These are phyloP conservation scores for Artibeus jamaicensis DNA, from an alignment of 2,797 vertebrate species.

Conservation along the genomic window DNA sequence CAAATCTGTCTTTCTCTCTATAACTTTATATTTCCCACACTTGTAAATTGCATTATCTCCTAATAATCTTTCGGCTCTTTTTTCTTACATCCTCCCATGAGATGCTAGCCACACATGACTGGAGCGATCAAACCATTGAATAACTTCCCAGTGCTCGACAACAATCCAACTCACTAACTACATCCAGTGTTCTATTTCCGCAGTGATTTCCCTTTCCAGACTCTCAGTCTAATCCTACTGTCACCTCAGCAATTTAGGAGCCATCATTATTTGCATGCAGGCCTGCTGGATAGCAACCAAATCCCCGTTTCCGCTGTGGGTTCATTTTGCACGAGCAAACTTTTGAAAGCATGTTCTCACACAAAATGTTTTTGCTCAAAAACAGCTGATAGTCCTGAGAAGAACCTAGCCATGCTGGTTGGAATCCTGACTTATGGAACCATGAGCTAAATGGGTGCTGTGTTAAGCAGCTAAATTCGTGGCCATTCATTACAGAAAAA, in stretches of 20 bases:
- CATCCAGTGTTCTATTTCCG: background rate
- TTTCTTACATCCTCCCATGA: background rate
- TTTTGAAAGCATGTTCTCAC: background rate
- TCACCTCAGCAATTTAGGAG: background rate
- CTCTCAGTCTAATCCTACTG: background rate
- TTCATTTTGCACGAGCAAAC: background rate
- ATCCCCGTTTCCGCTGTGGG: background rate
- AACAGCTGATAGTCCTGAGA: background rate
- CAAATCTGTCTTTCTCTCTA: background rate
- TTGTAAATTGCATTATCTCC: constrained; percentile 31
- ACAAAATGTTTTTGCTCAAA: background rate
- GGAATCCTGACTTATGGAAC: background rate
- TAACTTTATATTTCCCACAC: background rate
- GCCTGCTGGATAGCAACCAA: background rate
- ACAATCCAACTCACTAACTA: background rate
- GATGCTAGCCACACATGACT: background rate
- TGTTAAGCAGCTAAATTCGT: background rate
- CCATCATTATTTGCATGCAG: background rate
- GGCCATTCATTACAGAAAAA: background rate
- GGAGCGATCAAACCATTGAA: background rate
- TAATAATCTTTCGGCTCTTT: background rate
- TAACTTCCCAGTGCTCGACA: background rate
- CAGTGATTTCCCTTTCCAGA: background rate
- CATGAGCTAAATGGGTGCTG: background rate
- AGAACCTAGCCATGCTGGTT: background rate